A percentile compares a stretch with the other conserved stretches of the same genome.
phyloP scores from a whole-genome alignment of 2,113 vertebrate genomes.

The Indri indri region DNA sequence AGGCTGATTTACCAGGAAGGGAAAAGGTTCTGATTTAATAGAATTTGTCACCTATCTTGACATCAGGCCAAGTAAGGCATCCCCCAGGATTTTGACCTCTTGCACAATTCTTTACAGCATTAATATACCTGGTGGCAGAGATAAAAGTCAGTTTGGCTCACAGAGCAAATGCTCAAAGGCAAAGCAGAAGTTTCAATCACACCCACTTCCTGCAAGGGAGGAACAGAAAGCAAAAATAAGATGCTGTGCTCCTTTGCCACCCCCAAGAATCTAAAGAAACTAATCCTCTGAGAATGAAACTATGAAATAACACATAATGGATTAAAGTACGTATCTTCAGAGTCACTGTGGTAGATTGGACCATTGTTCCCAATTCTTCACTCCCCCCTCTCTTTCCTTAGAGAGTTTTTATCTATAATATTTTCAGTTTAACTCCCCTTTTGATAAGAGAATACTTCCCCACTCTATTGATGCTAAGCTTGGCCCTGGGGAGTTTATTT shows the following conservation, averaged over 20 bases:
- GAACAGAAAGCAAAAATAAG: conserved; percentile 45
- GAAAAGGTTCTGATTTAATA: conserved; percentile 55
- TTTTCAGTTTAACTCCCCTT: conserved; percentile 7
- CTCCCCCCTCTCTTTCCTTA: not conserved
- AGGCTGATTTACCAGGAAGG: conserved; percentile 42
- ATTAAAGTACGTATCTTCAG: not conserved
- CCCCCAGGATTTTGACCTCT: conserved; percentile 27
- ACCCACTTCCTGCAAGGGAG: not conserved
- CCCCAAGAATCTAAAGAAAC: not conserved
- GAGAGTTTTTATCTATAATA: not conserved
- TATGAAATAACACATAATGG: not conserved
- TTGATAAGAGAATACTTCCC: not conserved
- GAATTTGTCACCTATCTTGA: conserved; percentile 44
- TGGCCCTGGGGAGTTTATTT: not conserved
- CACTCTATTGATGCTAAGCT: not conserved
- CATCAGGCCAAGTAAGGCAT: conserved; percentile 38
- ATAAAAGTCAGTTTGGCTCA: not conserved
- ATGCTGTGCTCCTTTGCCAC: not conserved
- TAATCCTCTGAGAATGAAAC: not conserved
- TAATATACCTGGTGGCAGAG: conserved; percentile 23
- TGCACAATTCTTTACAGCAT: conserved; percentile 27
- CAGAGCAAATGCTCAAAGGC: conserved; percentile 36
- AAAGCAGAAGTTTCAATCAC: not conserved
- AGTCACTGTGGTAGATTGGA: not conserved
- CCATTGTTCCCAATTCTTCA: not conserved